Conservation (phyloP, 2,113 vertebrate species). For the Paradoxurus hermaphroditus region DNA sequence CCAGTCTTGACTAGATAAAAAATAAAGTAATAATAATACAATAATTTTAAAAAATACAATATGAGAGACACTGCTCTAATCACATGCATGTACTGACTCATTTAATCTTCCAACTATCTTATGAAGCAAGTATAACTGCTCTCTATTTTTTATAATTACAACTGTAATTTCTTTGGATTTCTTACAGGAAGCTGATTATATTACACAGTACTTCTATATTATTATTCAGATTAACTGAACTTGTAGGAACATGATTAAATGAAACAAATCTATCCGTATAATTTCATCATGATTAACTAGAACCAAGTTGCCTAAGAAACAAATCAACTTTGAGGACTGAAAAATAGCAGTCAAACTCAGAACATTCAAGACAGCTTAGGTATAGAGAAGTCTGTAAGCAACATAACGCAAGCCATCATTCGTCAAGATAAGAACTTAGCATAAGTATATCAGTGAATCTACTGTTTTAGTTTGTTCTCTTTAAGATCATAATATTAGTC, state of each 20-base stretch:
- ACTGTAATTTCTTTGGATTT: neutral
- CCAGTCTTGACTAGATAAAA: neutral
- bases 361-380: neutral
- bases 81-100: neutral
- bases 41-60: neutral
- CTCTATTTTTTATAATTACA: neutral
- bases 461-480: neutral
- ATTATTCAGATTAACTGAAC: neutral
- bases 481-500: neutral
- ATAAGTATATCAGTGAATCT: neutral
- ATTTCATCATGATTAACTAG: constrained; percentile 25
- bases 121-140: neutral
- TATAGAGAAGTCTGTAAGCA: neutral
- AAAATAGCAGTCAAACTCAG: neutral
- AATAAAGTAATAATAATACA: neutral
- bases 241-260: neutral
- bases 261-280: neutral
- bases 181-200: neutral
- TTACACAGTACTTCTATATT: neutral
- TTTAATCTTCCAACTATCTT: neutral
- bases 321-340: neutral
- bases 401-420: neutral
- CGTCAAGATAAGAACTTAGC: neutral
- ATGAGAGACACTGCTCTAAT: neutral
- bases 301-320: neutral